Evolutionary conservation across 2,888 invertebrate genomes (phyloP).

Genomic region (Tetramorium bicarinatum): DNA sequence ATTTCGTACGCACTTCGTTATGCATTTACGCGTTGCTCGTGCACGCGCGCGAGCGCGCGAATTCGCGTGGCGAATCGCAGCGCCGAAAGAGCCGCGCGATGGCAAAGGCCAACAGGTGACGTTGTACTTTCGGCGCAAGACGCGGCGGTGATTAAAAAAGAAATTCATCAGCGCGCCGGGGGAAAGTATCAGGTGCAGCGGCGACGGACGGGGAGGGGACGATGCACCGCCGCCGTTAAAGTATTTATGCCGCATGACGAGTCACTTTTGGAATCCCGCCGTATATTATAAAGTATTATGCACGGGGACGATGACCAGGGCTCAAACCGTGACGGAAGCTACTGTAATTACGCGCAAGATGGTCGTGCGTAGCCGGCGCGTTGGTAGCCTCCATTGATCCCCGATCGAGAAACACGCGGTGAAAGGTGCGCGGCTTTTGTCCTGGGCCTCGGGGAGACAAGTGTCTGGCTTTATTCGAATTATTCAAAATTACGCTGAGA

Average conservation of each 20-base stretch:
- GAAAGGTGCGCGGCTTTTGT: slow-evolving; percentile 64
- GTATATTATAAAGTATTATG: slow-evolving; percentile 77
- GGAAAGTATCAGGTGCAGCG: slow-evolving; percentile 84
- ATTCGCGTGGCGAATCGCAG: slow-evolving; percentile 75
- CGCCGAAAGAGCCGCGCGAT: slow-evolving; percentile 62
- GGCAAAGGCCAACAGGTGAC: slow-evolving; percentile 69
- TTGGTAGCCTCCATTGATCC: slow-evolving; percentile 68
- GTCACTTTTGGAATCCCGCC: slow-evolving; percentile 82
- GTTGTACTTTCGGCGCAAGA: slow-evolving; percentile 69
- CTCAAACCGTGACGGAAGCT: slow-evolving; percentile 77
- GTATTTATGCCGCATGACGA: slow-evolving; percentile 85
- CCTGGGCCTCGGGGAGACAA: slow-evolving; percentile 36
- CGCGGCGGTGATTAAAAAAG: slow-evolving; percentile 76
- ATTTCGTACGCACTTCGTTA: slow-evolving; percentile 58
- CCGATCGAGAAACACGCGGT: slow-evolving; percentile 66
- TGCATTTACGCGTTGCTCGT: slow-evolving; percentile 62
- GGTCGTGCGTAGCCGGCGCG: slow-evolving; percentile 63
- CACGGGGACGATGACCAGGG: slow-evolving; percentile 72
- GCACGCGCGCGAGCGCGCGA: slow-evolving; percentile 62
- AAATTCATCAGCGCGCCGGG: slow-evolving; percentile 80
- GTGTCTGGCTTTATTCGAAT: slow-evolving; percentile 52
- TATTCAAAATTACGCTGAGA: slow-evolving; percentile 49
- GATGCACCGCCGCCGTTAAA: slow-evolving; percentile 76
- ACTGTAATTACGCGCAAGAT: slow-evolving; percentile 78
- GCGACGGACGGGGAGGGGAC: slow-evolving; percentile 69